Evolutionary conservation across 2,888 invertebrate species (phyloP).

Genomic region (Spisula subtruncata): DNA sequence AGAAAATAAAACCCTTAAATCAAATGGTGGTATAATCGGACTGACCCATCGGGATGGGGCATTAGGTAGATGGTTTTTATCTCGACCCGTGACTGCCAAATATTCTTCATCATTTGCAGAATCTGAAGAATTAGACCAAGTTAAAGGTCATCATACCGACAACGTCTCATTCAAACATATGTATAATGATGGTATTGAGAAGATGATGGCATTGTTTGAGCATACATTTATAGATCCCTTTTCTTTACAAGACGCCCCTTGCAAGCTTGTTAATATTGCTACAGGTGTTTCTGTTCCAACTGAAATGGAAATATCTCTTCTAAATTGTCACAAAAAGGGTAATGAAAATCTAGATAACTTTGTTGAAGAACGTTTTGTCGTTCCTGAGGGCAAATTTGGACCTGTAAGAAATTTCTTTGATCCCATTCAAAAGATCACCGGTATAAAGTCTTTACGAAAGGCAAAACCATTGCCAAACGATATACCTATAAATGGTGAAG

Average conservation of each 20-base stretch:
- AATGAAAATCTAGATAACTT: background rate
- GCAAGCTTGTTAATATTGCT: background rate
- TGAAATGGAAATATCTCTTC: background rate
- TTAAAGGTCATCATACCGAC: slow-evolving; percentile 26
- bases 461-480: background rate
- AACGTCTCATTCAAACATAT: background rate
- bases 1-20: slow-evolving; percentile 24
- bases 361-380: background rate
- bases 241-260: background rate
- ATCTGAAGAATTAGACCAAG: background rate
- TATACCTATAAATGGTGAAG: background rate
- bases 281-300: background rate
- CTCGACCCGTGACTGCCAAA: slow-evolving; percentile 5
- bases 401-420: background rate
- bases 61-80: slow-evolving; percentile 22
- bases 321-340: background rate
- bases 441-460: background rate
- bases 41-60: background rate
- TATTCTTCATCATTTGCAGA: background rate
- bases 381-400: no score
- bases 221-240: slow-evolving; percentile 16
- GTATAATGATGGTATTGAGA: background rate
- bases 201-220: background rate
- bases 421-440: background rate
- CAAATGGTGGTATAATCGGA: slow-evolving; percentile 22